Evolutionary conservation across 2,888 invertebrate species (phyloP).

Genomic region (Automeris io): DNA sequence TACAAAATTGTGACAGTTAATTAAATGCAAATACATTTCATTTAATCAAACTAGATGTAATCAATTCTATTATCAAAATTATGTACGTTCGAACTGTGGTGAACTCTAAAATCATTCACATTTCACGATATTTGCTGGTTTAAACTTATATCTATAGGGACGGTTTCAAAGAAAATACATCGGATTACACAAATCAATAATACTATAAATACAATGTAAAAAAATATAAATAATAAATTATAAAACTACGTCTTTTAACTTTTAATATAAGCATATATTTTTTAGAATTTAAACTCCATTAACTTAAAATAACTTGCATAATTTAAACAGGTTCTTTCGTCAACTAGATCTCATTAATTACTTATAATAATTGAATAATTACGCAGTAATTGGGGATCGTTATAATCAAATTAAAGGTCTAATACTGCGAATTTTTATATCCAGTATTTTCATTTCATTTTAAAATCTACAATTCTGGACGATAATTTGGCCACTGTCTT

Average conservation of each 20-base stretch:
- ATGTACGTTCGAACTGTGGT: slow-evolving; percentile 9
- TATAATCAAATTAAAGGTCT: slow-evolving; percentile 5
- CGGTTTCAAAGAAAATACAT: slow-evolving; percentile 47
- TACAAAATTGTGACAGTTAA: too few species aligned
- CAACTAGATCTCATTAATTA: too few species aligned
- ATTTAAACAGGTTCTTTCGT: too few species aligned
- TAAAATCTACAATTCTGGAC: slow-evolving; percentile 43
- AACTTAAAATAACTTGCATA: neutral
- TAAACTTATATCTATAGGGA: slow-evolving; percentile 46
- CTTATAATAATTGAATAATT: too few species aligned
- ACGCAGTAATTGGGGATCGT: slow-evolving; percentile 4
- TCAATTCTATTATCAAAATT: neutral
- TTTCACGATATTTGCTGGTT: slow-evolving; percentile 15
- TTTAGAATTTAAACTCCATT: neutral
- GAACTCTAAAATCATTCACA: slow-evolving; percentile 9
- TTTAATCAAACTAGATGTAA: too few species aligned
- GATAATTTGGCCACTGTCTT: slow-evolving; percentile 74
- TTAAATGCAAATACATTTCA: too few species aligned
- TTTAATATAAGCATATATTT: neutral
- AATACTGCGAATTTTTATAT: slow-evolving; percentile 17
- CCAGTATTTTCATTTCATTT: slow-evolving; percentile 21
- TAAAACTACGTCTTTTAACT: slow-evolving; percentile 3
- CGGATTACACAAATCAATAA: slow-evolving; percentile 4
- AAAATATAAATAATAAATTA: slow-evolving; percentile 2
- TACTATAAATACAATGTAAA: slow-evolving; percentile 2